Conservation (phyloP, 2,888 invertebrate species). For the Cryptocephalus primarius region DNA sequence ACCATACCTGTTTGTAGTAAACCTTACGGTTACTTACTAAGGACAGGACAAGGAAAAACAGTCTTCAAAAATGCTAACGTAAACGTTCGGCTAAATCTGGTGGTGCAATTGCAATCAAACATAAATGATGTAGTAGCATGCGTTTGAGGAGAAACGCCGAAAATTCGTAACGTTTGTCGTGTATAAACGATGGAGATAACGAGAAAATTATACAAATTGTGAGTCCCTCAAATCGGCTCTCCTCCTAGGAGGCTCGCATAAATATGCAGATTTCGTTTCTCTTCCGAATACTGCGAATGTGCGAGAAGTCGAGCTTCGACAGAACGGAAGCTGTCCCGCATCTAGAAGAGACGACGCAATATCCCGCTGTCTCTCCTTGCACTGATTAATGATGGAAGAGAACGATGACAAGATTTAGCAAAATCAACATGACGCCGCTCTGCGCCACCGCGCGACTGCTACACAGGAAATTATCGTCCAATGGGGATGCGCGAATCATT, state of each 20-base stretch:
- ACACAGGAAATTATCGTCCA: conserved; percentile 27
- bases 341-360: conserved; percentile 26
- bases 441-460: conserved; percentile 14
- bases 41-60: too few species aligned
- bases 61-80: too few species aligned
- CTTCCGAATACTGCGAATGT: conserved; percentile 17
- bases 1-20: too few species aligned
- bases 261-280: conserved; percentile 36
- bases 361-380: conserved; percentile 33
- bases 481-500: conserved; percentile 24
- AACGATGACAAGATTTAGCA: conserved; percentile 25
- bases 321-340: conserved; percentile 26
- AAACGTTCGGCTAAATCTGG: too few species aligned
- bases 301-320: conserved; percentile 24
- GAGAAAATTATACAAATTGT: too few species aligned
- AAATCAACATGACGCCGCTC: conserved; percentile 20
- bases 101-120: too few species aligned
- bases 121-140: too few species aligned
- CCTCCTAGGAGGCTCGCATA: conserved; percentile 17
- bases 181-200: too few species aligned
- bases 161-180: too few species aligned
- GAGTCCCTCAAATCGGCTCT: too few species aligned
- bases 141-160: too few species aligned
- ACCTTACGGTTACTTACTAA: too few species aligned
- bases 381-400: conserved; percentile 33